Base-by-base conservation (phyloP, 2,888 invertebrate species). In the Dynastes tityus region DNA sequence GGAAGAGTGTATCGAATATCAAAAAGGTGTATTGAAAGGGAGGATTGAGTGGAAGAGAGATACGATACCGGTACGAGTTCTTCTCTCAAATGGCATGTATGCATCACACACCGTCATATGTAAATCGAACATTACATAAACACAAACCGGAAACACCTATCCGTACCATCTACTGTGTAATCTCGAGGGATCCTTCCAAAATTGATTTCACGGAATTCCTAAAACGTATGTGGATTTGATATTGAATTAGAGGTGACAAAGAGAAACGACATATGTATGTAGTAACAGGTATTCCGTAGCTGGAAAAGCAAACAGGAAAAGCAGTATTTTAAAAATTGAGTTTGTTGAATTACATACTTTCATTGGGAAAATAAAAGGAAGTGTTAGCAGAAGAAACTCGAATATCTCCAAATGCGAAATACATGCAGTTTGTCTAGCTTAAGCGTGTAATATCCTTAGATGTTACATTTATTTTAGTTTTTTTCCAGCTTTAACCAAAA, bases 1-100 rank as follows among this genome's bases (percentile, higher is more conserved):
- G 58, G 70, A 82, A 83, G 81, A 82, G 82, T 82, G 82, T 84
- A 84, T 84, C 83, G 84, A 83, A 82, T 84, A 82, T 83, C 83
- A 82, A 83, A 78, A 82, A 82, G 81, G 81, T 78, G 80, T 78
- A 73, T 79, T 58, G 78, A 81, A 81, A 80, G 82, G 75, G 55
- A 58, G 81, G 81, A 76, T 77, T 77, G 75, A 79, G 80, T 79
- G 78, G 73, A 74, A 74, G 40, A 80, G 37, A 51, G 70, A 27
- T 2, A 11, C 45, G 45, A 37, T 37, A 2, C 45, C 49, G 76
- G 74, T 61, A 76, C 80, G 81, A 82, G 80, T 79, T 80, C 76
- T 80, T 77, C 80, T 80, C 80, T 80, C 82, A 83, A 83, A 83
- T 82, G 77, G 82, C 82, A 83, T 83, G 80, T 82, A 83, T 83